phyloP scores from a whole-genome alignment of 2,113 vertebrate genomes.

The Deroptyus accipitrinus region DNA sequence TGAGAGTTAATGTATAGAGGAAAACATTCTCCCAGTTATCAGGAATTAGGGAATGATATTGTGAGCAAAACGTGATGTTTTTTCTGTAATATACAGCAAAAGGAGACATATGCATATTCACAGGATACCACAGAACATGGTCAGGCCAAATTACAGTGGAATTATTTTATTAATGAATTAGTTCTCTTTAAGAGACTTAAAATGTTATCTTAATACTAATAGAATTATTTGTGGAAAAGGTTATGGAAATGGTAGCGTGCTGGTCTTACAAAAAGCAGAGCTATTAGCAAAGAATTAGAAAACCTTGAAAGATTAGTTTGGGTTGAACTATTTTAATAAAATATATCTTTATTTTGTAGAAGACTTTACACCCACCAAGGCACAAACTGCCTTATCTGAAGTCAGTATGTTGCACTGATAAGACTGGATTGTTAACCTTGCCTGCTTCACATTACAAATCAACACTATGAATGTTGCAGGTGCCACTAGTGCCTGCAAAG shows the following conservation, averaged over 20 bases:
- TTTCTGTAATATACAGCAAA: neutral
- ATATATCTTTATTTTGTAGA: neutral
- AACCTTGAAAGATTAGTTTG: neutral
- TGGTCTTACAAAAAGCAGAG: neutral
- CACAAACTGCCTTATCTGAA: neutral
- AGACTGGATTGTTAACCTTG: neutral
- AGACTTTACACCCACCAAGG: neutral
- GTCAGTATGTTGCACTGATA: neutral
- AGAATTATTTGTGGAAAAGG: neutral
- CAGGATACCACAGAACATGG: neutral
- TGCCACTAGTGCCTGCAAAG: neutral
- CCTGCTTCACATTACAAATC: neutral
- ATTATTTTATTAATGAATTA: neutral
- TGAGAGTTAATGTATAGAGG: neutral
- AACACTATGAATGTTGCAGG: neutral
- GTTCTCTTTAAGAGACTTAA: neutral
- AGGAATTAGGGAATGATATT: neutral
- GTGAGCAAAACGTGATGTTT: neutral
- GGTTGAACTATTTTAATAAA: neutral
- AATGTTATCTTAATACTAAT: neutral
- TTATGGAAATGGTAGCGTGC: neutral
- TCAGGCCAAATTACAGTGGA: neutral
- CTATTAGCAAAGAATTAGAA: neutral
- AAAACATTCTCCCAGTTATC: neutral
- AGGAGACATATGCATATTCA: neutral